Evolutionary conservation across 2,888 invertebrate species (phyloP).

Genomic region (Clostera curtula): DNA sequence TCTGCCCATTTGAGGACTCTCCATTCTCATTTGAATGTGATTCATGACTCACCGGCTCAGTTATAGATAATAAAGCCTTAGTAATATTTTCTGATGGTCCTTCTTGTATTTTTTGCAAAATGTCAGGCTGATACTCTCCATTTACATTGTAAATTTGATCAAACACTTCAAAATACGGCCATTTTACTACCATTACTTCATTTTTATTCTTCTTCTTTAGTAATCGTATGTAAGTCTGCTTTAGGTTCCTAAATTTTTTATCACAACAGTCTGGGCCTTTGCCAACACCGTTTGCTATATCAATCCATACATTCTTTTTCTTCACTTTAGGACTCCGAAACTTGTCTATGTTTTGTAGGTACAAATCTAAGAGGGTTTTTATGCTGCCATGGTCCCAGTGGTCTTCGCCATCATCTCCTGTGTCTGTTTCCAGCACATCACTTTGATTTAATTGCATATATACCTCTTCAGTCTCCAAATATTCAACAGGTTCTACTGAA

Average conservation of each 20-base stretch:
- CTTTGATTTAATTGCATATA: conserved; percentile 44
- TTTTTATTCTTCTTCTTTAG: conserved; percentile 51
- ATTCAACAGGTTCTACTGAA: conserved; percentile 45
- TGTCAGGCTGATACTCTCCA: conserved; percentile 58
- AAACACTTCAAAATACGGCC: conserved; percentile 63
- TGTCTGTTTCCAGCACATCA: conserved; percentile 42
- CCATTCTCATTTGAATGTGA: conserved; percentile 30
- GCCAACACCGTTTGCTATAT: conserved; percentile 48
- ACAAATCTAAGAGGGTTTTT: conserved; percentile 43
- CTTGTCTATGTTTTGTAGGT: conserved; percentile 53
- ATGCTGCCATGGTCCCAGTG: conserved; percentile 57
- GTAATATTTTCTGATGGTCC: conserved; percentile 45
- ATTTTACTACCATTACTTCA: conserved; percentile 46
- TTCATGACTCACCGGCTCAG: conserved; percentile 34
- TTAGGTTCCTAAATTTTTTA: conserved; percentile 63
- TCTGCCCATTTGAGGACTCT: conserved; percentile 36
- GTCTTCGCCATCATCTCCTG: conserved; percentile 50
- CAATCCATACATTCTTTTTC: conserved; percentile 62
- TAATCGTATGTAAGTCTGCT: conserved; percentile 58
- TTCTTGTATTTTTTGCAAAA: conserved; percentile 54
- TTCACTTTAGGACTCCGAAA: conserved; percentile 62
- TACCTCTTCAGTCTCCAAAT: conserved; percentile 42
- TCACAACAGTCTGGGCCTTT: conserved; percentile 60
- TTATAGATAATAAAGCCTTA: conserved; percentile 49
- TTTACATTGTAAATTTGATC: conserved; percentile 56